phyloP scores from a whole-genome alignment of 1,140 invertebrate genomes.

The Drosophila pandora region DNA sequence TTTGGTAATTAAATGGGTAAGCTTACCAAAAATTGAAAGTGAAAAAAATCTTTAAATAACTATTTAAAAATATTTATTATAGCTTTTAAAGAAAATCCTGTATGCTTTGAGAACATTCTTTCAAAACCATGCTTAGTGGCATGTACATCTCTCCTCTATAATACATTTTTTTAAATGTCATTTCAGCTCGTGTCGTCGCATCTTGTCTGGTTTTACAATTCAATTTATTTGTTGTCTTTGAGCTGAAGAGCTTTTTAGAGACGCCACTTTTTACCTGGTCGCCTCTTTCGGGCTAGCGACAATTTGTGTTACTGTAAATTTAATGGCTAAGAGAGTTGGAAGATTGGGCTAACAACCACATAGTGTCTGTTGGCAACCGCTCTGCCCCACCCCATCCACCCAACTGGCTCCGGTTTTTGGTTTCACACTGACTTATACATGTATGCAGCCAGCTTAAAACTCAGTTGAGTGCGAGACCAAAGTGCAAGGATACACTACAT shows the following conservation, averaged over 20 bases:
- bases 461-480: slow-evolving; percentile 60
- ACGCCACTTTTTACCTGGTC: slow-evolving; percentile 46
- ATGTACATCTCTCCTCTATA: not conserved
- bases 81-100: too few species aligned
- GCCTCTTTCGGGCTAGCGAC: slow-evolving; percentile 65
- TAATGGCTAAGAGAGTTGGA: slow-evolving; percentile 47
- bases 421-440: slow-evolving; percentile 78
- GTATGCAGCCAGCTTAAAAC: slow-evolving; percentile 60
- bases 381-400: not conserved
- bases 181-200: slow-evolving; percentile 63
- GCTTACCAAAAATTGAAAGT: too few species aligned
- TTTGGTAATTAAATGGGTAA: too few species aligned
- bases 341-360: slow-evolving; percentile 46
- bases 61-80: too few species aligned
- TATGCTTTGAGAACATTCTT: too few species aligned
- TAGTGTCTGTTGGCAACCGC: slow-evolving; percentile 23
- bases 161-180: slow-evolving; percentile 46
- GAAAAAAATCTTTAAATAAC: too few species aligned
- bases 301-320: slow-evolving; percentile 82
- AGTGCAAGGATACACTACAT: slow-evolving; percentile 43
- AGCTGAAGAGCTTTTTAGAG: slow-evolving; percentile 68
- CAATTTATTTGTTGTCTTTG: slow-evolving; percentile 80
- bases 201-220: slow-evolving; percentile 69
- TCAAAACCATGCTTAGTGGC: not conserved
- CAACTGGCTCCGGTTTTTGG: slow-evolving; percentile 62